Evolutionary conservation across 2,113 vertebrate species (phyloP).

Genomic region (Atlantisia rogersi): DNA sequence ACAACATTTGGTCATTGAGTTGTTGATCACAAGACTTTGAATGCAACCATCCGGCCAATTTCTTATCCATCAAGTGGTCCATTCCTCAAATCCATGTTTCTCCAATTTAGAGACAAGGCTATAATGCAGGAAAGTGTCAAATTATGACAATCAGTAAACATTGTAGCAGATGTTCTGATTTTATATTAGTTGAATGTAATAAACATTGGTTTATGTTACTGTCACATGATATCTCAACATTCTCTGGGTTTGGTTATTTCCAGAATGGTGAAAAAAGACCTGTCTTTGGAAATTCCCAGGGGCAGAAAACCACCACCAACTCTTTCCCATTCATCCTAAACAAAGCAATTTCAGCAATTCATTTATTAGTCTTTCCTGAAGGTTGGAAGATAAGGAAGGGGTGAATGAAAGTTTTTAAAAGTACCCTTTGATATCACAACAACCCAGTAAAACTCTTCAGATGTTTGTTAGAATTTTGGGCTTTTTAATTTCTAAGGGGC

Average conservation of each 20-base stretch:
- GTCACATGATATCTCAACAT: neutral
- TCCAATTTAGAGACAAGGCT: too few relatives aligned
- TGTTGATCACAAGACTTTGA: too few relatives aligned
- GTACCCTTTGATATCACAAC: neutral
- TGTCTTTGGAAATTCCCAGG: neutral
- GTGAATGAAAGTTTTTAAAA: neutral
- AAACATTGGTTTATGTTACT: neutral
- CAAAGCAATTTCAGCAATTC: neutral
- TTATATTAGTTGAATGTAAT: neutral
- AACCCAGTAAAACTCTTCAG: neutral
- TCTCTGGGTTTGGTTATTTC: neutral
- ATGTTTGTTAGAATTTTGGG: neutral
- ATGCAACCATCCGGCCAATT: too few relatives aligned
- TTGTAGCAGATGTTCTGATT: neutral
- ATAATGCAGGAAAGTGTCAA: too few relatives aligned
- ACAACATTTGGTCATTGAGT: too few relatives aligned
- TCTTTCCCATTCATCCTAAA: neutral
- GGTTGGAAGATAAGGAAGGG: neutral
- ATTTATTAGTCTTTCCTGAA: neutral
- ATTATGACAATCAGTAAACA: neutral
- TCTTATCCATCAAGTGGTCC: too few relatives aligned
- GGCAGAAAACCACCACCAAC: rapidly evolving
- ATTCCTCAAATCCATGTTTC: too few relatives aligned
- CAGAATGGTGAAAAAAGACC: neutral
- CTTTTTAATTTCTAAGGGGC: neutral